phyloP scores from a whole-genome alignment of 2,888 invertebrate species.

The Amphiduros pacificus region DNA sequence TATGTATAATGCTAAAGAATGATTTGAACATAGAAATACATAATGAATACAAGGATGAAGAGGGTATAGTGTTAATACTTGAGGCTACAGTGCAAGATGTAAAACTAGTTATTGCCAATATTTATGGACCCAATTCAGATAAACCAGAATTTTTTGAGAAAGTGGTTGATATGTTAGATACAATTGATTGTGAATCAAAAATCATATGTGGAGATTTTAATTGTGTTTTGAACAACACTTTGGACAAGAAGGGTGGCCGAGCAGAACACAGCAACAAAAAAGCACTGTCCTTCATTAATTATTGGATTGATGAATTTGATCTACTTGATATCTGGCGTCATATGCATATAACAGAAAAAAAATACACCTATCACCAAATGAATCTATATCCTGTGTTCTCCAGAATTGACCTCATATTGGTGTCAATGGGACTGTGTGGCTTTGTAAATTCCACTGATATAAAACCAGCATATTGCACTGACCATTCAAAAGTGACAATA shows the following conservation, averaged over 20 bases:
- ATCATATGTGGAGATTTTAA: not conserved
- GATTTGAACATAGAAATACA: not conserved
- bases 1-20: not conserved
- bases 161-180: not conserved
- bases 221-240: not conserved
- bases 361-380: not conserved
- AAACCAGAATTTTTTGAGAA: not conserved
- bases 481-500: not conserved
- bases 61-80: not conserved
- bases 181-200: not conserved
- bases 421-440: not conserved
- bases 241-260: not conserved
- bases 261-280: not conserved
- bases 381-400: not conserved
- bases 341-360: not conserved
- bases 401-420: not conserved
- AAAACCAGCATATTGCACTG: not conserved
- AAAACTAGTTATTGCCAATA: no score
- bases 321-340: not conserved
- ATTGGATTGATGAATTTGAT: not conserved
- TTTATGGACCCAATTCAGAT: no score
- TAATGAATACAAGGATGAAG: not conserved
- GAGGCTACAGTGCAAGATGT: no score
- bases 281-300: not conserved
- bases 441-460: not conserved